Conservation (phyloP, 2,888 invertebrate genomes). For the Tetranychus piercei region DNA sequence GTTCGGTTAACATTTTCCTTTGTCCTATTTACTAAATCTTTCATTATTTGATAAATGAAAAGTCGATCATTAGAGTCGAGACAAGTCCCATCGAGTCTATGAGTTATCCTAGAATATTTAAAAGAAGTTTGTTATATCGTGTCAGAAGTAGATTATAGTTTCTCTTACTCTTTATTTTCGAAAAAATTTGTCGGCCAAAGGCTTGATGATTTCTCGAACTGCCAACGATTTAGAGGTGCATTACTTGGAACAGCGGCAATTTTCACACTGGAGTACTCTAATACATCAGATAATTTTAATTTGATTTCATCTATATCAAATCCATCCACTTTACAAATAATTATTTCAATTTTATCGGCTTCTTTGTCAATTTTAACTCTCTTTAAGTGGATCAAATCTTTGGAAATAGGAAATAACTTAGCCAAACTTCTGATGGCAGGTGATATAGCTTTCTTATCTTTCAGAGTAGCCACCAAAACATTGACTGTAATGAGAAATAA, state of each 20-base stretch:
- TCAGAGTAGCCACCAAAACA: neutral
- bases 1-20: neutral
- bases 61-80: slow-evolving; percentile 41
- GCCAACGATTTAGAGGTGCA: slow-evolving; percentile 47
- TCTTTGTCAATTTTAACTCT: slow-evolving; percentile 7
- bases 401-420: neutral
- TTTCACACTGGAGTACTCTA: neutral
- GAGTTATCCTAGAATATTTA: slow-evolving; percentile 23
- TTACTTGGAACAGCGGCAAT: slow-evolving; percentile 24
- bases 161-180: slow-evolving; percentile 42
- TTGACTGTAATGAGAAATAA: neutral
- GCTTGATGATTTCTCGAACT: slow-evolving; percentile 43
- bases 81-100: slow-evolving; percentile 39
- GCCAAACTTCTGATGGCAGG: neutral
- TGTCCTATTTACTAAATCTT: slow-evolving; percentile 5
- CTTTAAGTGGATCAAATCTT: slow-evolving; percentile 14
- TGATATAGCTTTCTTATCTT: neutral
- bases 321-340: neutral
- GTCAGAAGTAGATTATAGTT: neutral
- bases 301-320: neutral
- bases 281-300: neutral
- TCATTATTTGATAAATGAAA: slow-evolving; percentile 43
- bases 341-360: slow-evolving; percentile 10
- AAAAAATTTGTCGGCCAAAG: slow-evolving; percentile 72
- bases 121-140: slow-evolving; percentile 5